Percentiles rank a stretch among this genome's conserved stretches.
phyloP scores from a whole-genome alignment of 2,888 invertebrate genomes.

The Leptopterna dolabrata region DNA sequence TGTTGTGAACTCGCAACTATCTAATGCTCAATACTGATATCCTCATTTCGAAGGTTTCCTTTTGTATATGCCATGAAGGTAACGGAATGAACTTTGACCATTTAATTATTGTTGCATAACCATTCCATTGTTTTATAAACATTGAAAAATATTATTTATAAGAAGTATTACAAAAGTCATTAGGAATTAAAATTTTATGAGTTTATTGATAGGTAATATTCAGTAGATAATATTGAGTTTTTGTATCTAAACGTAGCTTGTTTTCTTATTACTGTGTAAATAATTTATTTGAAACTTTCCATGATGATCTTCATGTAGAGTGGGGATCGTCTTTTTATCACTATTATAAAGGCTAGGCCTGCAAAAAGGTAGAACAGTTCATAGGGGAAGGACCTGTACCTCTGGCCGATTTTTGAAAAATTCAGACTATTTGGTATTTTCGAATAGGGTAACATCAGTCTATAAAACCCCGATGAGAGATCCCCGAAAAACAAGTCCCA shows the following conservation, averaged over 20 bases:
- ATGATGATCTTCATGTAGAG: neutral
- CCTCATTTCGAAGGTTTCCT: neutral
- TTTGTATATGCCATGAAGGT: neutral
- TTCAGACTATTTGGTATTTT: too few relatives aligned
- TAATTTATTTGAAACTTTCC: conserved; percentile 23
- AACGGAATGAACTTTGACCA: neutral
- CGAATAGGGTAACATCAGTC: too few relatives aligned
- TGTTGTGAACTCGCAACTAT: too few relatives aligned
- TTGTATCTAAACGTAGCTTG: neutral
- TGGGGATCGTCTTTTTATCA: neutral
- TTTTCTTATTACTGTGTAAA: conserved; percentile 14
- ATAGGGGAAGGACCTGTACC: too few relatives aligned
- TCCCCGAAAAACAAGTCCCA: too few relatives aligned
- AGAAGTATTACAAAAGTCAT: conserved; percentile 40
- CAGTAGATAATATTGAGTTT: neutral
- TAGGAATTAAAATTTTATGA: conserved; percentile 14
- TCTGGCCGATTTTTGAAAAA: too few relatives aligned
- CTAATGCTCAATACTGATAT: neutral
- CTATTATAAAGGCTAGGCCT: neutral
- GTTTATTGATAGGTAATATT: neutral
- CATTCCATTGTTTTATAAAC: neutral
- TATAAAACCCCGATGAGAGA: too few relatives aligned
- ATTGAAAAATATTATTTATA: neutral
- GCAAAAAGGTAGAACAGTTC: neutral
- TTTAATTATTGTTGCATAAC: neutral